Evolutionary conservation across 92 coral and sea anemone genomes (phyloP), one percentile per base, ranked within the genome.

Genomic region (Umimayanthus kanabou): DNA sequence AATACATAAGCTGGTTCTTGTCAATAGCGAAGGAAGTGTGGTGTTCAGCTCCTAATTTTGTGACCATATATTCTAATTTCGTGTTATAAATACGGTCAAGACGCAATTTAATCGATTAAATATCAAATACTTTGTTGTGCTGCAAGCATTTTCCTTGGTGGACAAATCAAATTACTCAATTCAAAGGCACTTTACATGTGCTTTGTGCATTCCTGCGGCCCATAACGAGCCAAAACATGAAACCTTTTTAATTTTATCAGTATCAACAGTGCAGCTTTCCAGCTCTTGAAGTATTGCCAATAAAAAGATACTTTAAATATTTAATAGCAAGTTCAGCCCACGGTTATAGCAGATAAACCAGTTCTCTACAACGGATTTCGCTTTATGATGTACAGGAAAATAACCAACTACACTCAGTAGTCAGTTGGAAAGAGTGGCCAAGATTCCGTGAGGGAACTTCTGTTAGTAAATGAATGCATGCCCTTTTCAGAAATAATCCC

Each of bases 181-280:
- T 82, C 28, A 14, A 40, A 67, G 39, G 39, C 77, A 25, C 39
- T 66, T 42, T 83, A 69, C 66, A 83, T 83, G 87, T 83, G 87
- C 87, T 83, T 83, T 43, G 42, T 45, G 87, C 71, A 83, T 83
- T 83, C 87, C 77, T 83, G 87, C 42, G 79, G 87, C 66, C 39
- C 77, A 29, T 16, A 83, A 83, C 87, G 87, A 71, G 87, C 65
- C 87, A 69, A 45, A 69, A 83, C 78, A 83, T 45, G 87, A 83
- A 83, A 83, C 26, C 43, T 20, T 71, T 69, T 70, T 28, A 65
- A 28, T 71, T 69, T 70, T 28, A 65, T 45, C 79, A 39, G 47
- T 33, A 65, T 73, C 58, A 47, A 43, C 77, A 47, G 14, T 47
- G 50, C 67, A 47, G 67, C 43, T 47, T 47, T 53, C 40, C 76